These are phyloP conservation scores for Threskiornis aethiopicus DNA, from an alignment of 2,797 vertebrate genomes.

Conservation along the genomic window DNA sequence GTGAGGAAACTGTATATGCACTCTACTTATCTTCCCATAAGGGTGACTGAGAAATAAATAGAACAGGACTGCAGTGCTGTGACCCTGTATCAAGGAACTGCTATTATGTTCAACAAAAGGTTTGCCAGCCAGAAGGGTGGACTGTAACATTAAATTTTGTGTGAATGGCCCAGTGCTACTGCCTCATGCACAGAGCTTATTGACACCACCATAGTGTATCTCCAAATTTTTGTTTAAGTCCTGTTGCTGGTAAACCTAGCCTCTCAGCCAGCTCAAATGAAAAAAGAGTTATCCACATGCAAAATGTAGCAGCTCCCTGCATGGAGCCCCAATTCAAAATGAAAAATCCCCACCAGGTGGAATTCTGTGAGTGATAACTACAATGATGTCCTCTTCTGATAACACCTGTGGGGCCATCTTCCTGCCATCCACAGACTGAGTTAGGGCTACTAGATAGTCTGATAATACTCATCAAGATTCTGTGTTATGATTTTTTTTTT, in stretches of 20 bases:
- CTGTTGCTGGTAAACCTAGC: not conserved
- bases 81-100: not conserved
- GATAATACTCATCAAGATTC: not conserved
- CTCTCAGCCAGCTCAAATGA: not conserved
- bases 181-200: not conserved
- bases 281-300: not conserved
- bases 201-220: not conserved
- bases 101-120: not conserved
- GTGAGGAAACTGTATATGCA: not conserved
- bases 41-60: not conserved
- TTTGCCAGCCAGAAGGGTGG: not conserved
- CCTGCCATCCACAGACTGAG: not conserved
- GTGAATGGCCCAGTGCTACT: not conserved
- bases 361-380: not conserved
- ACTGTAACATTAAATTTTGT: not conserved
- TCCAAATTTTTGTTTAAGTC: not conserved
- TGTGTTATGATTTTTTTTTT: not conserved
- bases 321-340: rapidly evolving
- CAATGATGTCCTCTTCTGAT: not conserved
- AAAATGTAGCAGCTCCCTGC: not conserved
- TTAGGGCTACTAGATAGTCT: not conserved
- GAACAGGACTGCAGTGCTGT: not conserved
- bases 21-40: not conserved
- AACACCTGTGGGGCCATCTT: not conserved
- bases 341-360: not conserved